These are phyloP conservation scores for Oncorhynchus keta DNA, from an alignment of 2,113 vertebrate species.

Conservation along the genomic window DNA sequence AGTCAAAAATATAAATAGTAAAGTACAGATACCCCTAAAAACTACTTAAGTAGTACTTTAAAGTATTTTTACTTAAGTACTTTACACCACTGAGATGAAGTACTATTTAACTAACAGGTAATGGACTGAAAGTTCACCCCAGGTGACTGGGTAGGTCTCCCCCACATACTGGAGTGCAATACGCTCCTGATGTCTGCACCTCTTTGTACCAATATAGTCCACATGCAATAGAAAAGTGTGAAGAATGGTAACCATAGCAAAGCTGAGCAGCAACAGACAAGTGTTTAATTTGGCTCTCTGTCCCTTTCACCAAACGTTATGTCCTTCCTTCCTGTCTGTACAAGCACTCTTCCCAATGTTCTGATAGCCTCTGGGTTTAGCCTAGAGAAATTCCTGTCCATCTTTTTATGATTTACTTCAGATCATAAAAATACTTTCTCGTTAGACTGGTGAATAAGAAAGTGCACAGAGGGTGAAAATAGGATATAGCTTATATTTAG, in stretches of 20 bases:
- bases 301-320: constrained; percentile 23
- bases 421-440: not conserved
- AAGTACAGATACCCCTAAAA: too few relatives aligned
- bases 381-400: not conserved
- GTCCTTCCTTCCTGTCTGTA: constrained; percentile 33
- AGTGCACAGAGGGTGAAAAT: not conserved
- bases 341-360: not conserved
- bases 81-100: too few relatives aligned
- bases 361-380: not conserved
- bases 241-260: constrained; percentile 43
- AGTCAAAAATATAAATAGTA: too few relatives aligned
- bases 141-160: not conserved
- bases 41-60: too few relatives aligned
- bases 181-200: not conserved
- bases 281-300: constrained; percentile 37
- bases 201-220: too few relatives aligned
- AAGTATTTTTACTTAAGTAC: too few relatives aligned
- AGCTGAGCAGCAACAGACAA: constrained; percentile 26
- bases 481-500: too few relatives aligned
- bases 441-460: not conserved
- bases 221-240: constrained; percentile 12
- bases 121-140: not conserved
- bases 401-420: not conserved
- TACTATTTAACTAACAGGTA: not conserved
- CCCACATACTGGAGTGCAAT: not conserved